phyloP scores from a whole-genome alignment of 2,113 vertebrate species.

The Penelope pileata region DNA sequence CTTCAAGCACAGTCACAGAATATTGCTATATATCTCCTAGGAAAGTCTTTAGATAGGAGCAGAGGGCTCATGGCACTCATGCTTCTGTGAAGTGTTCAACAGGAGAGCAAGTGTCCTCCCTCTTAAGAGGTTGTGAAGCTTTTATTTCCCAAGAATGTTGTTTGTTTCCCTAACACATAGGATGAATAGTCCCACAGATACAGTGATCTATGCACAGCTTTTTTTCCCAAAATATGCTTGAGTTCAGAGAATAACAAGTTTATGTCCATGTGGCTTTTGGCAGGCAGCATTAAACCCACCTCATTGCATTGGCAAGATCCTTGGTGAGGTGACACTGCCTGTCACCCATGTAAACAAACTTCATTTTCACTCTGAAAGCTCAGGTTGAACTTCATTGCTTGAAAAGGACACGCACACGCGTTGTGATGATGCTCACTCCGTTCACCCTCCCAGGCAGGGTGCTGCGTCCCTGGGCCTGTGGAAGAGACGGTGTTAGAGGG shows the following conservation, averaged over 20 bases:
- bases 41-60: background rate
- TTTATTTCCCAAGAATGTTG: background rate
- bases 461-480: background rate
- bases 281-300: background rate
- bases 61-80: background rate
- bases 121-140: background rate
- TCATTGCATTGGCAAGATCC: background rate
- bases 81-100: background rate
- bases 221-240: background rate
- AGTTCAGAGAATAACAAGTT: background rate
- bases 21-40: background rate
- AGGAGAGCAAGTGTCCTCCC: background rate
- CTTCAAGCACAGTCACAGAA: background rate
- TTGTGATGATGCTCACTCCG: background rate
- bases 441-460: background rate
- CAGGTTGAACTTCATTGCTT: constrained; percentile 4
- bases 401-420: background rate
- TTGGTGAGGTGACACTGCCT: accelerated
- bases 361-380: background rate
- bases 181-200: background rate
- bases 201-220: background rate
- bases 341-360: background rate
- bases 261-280: background rate
- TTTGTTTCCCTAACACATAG: too few relatives aligned
- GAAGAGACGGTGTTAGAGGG: accelerated